Evolutionary conservation across 1,140 invertebrate species (phyloP).

Genomic region (Trichogramma pretiosum): DNA sequence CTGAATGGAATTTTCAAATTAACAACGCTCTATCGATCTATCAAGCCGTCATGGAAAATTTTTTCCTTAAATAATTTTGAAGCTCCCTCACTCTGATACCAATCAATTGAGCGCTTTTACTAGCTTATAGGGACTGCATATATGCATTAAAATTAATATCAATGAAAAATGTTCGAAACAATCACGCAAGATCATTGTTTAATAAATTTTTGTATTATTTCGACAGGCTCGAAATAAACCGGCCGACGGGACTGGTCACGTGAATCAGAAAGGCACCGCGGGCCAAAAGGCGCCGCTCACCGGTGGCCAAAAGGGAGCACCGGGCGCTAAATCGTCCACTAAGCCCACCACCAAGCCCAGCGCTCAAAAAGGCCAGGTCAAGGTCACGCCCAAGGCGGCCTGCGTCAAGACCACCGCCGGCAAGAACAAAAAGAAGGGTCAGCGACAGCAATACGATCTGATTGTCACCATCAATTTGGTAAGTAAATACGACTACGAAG

Average conservation of each 20-base stretch:
- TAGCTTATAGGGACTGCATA: too few relatives aligned
- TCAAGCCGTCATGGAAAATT: too few relatives aligned
- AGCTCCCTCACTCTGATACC: not conserved
- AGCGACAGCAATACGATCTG: conserved; percentile 71
- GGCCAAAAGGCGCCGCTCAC: conserved; percentile 43
- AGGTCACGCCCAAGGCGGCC: conserved; percentile 42
- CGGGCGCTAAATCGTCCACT: conserved; percentile 49
- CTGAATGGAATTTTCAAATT: too few relatives aligned
- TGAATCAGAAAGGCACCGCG: conserved; percentile 56
- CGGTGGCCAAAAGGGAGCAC: conserved; percentile 51
- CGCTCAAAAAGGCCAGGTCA: conserved; percentile 44
- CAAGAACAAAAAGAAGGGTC: conserved; percentile 72
- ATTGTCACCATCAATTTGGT: conserved; percentile 76
- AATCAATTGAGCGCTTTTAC: too few relatives aligned
- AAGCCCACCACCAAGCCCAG: conserved; percentile 44
- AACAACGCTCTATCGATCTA: too few relatives aligned
- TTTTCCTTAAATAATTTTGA: too few relatives aligned
- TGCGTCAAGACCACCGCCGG: conserved; percentile 58
- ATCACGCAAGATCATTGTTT: too few relatives aligned
- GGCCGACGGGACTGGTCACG: conserved; percentile 62
- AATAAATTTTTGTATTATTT: too few relatives aligned
- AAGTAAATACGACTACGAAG: too few relatives aligned
- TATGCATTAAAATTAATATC: too few relatives aligned
- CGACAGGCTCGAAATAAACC: conserved; percentile 69
- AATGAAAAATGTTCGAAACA: too few relatives aligned